These are phyloP conservation scores for Ligdia adustata DNA, from an alignment of 2,888 invertebrate genomes.

Conservation along the genomic window DNA sequence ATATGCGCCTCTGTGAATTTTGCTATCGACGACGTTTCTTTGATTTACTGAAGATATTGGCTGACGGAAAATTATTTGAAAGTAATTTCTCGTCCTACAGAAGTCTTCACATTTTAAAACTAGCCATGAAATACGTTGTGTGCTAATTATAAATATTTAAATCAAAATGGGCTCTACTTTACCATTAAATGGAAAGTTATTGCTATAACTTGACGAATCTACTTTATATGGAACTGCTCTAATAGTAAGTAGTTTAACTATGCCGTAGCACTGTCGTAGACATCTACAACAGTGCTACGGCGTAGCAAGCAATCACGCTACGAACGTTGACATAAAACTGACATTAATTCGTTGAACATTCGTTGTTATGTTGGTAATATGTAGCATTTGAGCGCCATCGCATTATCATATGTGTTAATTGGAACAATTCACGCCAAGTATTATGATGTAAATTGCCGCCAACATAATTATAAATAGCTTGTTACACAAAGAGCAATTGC, in stretches of 20 bases:
- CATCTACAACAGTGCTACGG: conserved; percentile 7
- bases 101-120: neutral
- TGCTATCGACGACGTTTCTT: conserved; percentile 5
- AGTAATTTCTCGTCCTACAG: neutral
- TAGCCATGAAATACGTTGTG: too few species aligned
- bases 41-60: neutral
- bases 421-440: conserved; percentile 45
- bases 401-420: conserved; percentile 54
- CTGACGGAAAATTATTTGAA: neutral
- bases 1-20: conserved; percentile 12
- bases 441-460: conserved; percentile 36
- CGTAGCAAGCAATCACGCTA: conserved; percentile 8
- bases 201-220: too few species aligned
- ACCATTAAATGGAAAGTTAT: too few species aligned
- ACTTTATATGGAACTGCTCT: too few species aligned
- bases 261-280: too few species aligned
- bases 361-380: conserved; percentile 18
- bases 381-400: conserved; percentile 44
- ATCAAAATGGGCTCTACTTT: too few species aligned
- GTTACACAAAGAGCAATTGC: conserved; percentile 28
- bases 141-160: too few species aligned
- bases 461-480: conserved; percentile 31
- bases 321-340: conserved; percentile 13
- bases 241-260: too few species aligned
- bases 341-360: conserved; percentile 5